Base-by-base conservation (phyloP, 1,140 invertebrate species). In the Hypsibius dujardini region DNA sequence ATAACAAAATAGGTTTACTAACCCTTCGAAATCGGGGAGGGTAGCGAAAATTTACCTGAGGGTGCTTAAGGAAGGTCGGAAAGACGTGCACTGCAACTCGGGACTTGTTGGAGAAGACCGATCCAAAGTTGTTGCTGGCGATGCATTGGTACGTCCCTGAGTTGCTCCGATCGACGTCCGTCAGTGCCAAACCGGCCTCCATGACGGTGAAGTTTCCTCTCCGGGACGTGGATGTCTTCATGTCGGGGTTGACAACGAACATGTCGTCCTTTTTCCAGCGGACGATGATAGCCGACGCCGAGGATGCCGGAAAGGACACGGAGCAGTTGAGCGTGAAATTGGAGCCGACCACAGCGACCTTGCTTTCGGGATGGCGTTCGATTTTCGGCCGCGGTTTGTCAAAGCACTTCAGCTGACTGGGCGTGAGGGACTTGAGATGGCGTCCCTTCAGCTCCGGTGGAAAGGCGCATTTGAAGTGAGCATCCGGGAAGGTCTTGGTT, bases 261-360 rank as follows among this genome's bases (percentile, higher is more conserved):
- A 3, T 67, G 62, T 42, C 62, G 62, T 67, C 42, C 62, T 67
- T 67, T 67, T 14, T 7, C 62, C 62, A 67, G 7, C 62, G 62
- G 45, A 67, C 45, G 42, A 67, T 14, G 50, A n/a, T 56, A 7
- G n/a, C 50, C 3, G 62, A 3, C 62, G 42, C 62, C 3, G 62
- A 14, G 7, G 12, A 12, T 12, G 62, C 3, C 7, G 62, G 42
- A 42, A 67, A 67, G 42, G 7, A 14, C 3, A 42, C 42, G 42
- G 42, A 14, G 42, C 62, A 67, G 7, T 7, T 3, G 42, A 67
- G 3, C 12, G 62, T 67, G 7, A 42, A 14, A 67, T 67, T 67
- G 7, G 42, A 67, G 7, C 62, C 62, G 7, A 42, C 42, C 7
- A 67, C 62, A 3, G 42, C 62, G 50, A 56, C 50, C 50, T n/a